Base-by-base conservation (phyloP, 2,113 vertebrate species). In the Benitochromis conjunctus region DNA sequence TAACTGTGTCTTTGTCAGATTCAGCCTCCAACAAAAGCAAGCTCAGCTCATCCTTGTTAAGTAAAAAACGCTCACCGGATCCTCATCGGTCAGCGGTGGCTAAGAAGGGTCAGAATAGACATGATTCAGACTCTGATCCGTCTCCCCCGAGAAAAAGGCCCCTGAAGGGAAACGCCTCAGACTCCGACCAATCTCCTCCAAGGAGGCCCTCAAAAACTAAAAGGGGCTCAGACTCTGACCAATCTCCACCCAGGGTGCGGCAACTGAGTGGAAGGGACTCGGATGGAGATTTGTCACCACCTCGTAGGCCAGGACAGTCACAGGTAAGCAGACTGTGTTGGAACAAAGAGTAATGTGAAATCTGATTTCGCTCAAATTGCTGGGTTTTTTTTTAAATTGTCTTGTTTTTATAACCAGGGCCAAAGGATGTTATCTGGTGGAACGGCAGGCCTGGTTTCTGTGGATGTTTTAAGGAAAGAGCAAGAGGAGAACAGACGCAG, bases 371-470 rank as follows among this genome's bases (percentile, higher is more conserved):
- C 19, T 24, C 4, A 43, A 5, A 58, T 19, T 38, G 5, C 6
- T 51, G 4, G 48, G 11, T 48, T 10, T n/a, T 11, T 76, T 38
- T 41, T 4, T n/a, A 19, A 7, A n/a, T 14, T 31, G 12, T 58
- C 48, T 6, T 87, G 69, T 54, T 89, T 80, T 24, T 58, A 43
- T 74, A 74, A 18, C 41, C 83, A 98, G 97, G 93, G 78, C 14
- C 62, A 54, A 0, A 88, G 90, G n/a, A 97, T 97, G 98, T 94
- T 97, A 0, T 97, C 97, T 0, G 97, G 98, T 24, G 96, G 94
- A 16, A 96, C 83, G 82, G 95, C 97, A 13, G 99, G 98, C 34
- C 94, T 99, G 92, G 96, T 99, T 86, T 97, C 97, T 1, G 95
- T 95, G 0, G 97, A 97, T 0, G 46, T 96, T 87, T 94, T 98